Conservation (phyloP, 2,888 invertebrate genomes). For the Drosophila paracracens region DNA sequence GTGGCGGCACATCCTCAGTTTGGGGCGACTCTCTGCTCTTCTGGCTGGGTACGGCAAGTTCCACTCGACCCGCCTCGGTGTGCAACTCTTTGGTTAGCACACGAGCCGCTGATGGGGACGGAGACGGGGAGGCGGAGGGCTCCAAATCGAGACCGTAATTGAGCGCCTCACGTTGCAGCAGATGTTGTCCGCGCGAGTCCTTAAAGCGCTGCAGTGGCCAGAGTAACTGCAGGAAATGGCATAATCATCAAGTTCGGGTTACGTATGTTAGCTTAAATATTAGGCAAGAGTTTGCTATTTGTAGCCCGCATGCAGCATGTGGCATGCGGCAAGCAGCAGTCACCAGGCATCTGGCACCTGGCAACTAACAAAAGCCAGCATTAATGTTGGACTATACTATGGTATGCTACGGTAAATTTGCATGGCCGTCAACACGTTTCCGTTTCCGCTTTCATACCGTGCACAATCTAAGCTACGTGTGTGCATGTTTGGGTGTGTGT, state of each 20-base stretch:
- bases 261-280: conserved; percentile 29
- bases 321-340: conserved; percentile 19
- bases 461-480: neutral
- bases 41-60: conserved; percentile 20
- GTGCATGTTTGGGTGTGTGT: neutral
- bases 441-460: conserved; percentile 63
- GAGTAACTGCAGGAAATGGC: conserved; percentile 87
- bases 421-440: conserved; percentile 57
- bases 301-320: conserved; percentile 19
- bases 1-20: conserved; percentile 56
- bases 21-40: conserved; percentile 1
- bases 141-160: conserved; percentile 85
- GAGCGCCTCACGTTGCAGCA: conserved; percentile 86
- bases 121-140: conserved; percentile 22
- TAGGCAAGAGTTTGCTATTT: conserved; percentile 14
- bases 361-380: conserved; percentile 12
- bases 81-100: conserved; percentile 60
- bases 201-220: conserved; percentile 93
- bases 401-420: conserved; percentile 51
- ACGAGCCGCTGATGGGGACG: conserved; percentile 45
- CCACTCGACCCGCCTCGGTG: conserved; percentile 46
- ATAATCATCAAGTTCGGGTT: conserved; percentile 28
- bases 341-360: neutral
- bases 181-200: conserved; percentile 90
- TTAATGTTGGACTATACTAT: conserved; percentile 25